Evolutionary conservation across 2,888 invertebrate genomes (phyloP), one percentile per base, ranked within the genome.

Genomic region (Cephus pygmeus): DNA sequence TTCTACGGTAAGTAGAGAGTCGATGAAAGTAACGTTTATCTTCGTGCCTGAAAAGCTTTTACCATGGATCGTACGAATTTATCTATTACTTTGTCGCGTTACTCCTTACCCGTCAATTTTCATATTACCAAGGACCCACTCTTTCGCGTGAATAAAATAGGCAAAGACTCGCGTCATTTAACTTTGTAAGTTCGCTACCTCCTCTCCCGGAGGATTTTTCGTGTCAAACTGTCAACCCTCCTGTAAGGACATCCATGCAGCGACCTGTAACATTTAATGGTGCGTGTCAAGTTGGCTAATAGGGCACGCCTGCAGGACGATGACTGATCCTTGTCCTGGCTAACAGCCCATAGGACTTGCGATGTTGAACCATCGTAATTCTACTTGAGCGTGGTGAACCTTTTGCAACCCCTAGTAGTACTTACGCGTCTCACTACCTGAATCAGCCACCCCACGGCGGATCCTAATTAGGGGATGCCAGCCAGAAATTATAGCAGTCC

Each of bases 1-100:
- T 94, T 95, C 93, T 94, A 94, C 91, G 94, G 95, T 95, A 92
- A 88, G 79, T 79, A 78, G 31, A 71, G 30, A 34, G 0, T 31
- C 33, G 33, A 31, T 1, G 31, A 71, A 33, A 31, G 71, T 71
- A 71, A 31, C 31, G 9, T 71, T 23, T 34, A 9, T 34, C 2
- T 1, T 71, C 1, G 71, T 4, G 3, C 23, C 15, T 71, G 4
- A 12, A 33, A 12, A 23, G 4, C 4, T 30, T 71, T 9, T 33
- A 0, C 12, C 71, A 2, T 23, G 3, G 2, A n/a, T 15, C 31
- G 0, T 33, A 33, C 31, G 71, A 71, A 33, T 15, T 31, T 30
- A 23, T n/a, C n/a, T 31, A 31, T 71, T 23, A 33, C 12, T 34
- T 11, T 15, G 4, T 23, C 15, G 2, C 71, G 12, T 11, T 71